Evolutionary conservation across 2,113 vertebrate species (phyloP), one percentile per base, ranked within the genome.

Genomic region (Semicossyphus pulcher): DNA sequence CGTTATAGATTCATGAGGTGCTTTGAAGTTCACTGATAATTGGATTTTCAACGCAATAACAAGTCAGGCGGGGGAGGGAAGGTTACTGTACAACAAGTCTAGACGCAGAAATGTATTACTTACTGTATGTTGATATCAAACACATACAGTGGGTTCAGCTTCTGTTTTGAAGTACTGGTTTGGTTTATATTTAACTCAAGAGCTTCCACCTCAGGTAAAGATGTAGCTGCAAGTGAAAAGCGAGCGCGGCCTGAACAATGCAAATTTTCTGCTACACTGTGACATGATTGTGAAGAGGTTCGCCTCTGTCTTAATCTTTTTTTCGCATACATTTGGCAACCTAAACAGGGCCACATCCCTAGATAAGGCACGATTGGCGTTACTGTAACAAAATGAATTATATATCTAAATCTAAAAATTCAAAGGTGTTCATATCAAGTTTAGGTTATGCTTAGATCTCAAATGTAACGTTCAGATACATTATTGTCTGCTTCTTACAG

Each of bases 11-110:
- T 71, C 51, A 82, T 66, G 44, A 61, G 68, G 26, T 37, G 18
- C 57, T 69, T 67, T 64, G 59, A 79, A 39, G 62, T 80, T 36
- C 49, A 47, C 58, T 69, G 76, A 75, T 88, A 58, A 81, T 72
- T 86, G 20, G 58, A 69, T 57, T 65, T 70, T 36, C n/a, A 65
- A 62, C 37, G 28, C 51, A 61, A 79, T 63, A 70, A 74, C 45
- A 59, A 69, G 49, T n/a, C 53, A 36, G 48, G n/a, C 48, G 37
- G 62, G 29, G 54, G 48, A 69, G 47, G 42, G 69, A 68, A 71
- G 51, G 56, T 68, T 63, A 59, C 37, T 37, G 28, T 37, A 45
- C 42, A 60, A 60, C 47, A 59, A 31, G 37, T 52, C 15, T 10
- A 18, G 53, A 72, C 28, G 12, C 16, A 10, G 8, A 2, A 23